Base-by-base conservation (phyloP, 2,888 invertebrate genomes). In the Melolontha melolontha region DNA sequence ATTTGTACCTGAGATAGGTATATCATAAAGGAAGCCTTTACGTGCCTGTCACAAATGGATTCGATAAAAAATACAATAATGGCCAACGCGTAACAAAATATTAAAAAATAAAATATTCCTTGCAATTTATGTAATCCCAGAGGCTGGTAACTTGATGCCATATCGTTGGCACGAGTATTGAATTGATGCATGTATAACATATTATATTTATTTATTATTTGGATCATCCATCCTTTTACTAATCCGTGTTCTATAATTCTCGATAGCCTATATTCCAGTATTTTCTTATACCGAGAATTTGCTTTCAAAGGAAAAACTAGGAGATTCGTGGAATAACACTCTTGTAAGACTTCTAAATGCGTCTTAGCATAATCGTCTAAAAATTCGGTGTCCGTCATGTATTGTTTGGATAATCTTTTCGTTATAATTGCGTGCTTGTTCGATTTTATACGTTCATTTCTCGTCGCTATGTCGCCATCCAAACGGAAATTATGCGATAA, bases 231-330 rank as follows among this genome's bases (percentile, higher is more conserved):
- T 54, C 74, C 66, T 17, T 64, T 39, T 0, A 73, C 10, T 14
- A 77, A 67, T 7, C 77, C 77, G 27, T 71, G 71, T 66, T 77
- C 76, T 2, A 72, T 49, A 49, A 75, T 67, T 44, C 67, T 67
- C 1, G 41, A 39, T n/a, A 69, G 64, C 0, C 57, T 63, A 6
- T 62, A 39, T 41, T 75, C 67, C 42, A 76, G 69, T 39, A 71
- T 51, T 47, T 65, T 68, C 1, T 71, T 74, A 50, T 70, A 75
- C 1, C 77, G 77, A 1, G 78, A 78, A 51, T 74, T 50, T 59
- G 71, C 69, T 29, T 71, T 67, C 34, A 78, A 51, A 22, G 70
- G 70, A 59, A 75, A 76, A 0, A 72, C 75, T 10, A 70, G 68
- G 42, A 74, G 74, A 57, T 71, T 69, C 1, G 68, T 67, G 1